These are phyloP conservation scores for Drosophila picticornis DNA, from an alignment of 2,888 invertebrate genomes.

Conservation along the genomic window DNA sequence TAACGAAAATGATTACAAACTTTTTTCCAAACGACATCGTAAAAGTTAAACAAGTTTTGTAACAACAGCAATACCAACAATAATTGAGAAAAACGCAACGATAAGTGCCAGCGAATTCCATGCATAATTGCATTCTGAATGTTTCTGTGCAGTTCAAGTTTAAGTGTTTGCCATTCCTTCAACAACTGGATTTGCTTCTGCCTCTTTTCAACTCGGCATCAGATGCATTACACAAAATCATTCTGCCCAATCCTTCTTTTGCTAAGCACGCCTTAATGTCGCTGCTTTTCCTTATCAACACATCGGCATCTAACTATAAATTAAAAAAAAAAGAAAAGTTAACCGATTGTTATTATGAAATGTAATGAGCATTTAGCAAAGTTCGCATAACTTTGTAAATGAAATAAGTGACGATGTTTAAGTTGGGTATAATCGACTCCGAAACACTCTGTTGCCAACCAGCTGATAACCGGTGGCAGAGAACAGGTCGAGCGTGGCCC, in stretches of 20 bases:
- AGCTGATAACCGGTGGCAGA: background rate
- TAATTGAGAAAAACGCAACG: slow-evolving; percentile 47
- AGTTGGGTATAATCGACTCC: background rate
- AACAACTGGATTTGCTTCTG: background rate
- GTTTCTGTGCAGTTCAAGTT: slow-evolving; percentile 48
- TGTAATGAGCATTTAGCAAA: background rate
- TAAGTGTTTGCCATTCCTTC: slow-evolving; percentile 3
- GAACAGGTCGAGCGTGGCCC: background rate
- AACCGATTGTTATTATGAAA: background rate
- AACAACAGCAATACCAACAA: slow-evolving; percentile 24
- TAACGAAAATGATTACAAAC: slow-evolving; percentile 77
- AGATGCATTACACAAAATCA: slow-evolving; percentile 1
- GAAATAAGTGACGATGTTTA: background rate
- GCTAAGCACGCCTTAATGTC: too few species aligned
- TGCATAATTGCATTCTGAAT: slow-evolving; percentile 78
- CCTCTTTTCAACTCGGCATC: background rate
- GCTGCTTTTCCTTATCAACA: background rate
- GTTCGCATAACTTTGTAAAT: background rate
- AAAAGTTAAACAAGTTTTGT: slow-evolving; percentile 76
- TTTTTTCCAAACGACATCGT: slow-evolving; percentile 76
- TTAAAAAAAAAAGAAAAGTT: background rate
- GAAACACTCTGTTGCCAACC: background rate
- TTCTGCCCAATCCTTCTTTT: background rate
- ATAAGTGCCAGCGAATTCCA: slow-evolving; percentile 73
- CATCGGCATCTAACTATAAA: background rate